Evolutionary conservation across 37 sponge, comb jelly and placozoan species (phyloP).

Genomic region (Agelas oroides): DNA sequence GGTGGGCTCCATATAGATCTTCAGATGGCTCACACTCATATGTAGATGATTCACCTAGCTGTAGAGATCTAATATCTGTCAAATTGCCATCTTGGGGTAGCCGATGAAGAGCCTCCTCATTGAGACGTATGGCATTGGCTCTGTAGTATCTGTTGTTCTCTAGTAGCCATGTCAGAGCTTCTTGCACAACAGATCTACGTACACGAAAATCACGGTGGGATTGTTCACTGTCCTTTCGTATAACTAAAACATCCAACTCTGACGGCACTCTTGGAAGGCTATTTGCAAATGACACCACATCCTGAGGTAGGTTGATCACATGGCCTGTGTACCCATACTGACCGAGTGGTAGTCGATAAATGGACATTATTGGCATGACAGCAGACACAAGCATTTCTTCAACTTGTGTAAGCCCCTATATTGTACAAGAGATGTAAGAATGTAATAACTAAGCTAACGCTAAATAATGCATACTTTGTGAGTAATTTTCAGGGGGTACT

Average conservation of each 20-base stretch:
- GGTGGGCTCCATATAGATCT: constrained; percentile 2
- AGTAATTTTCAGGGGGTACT: no score
- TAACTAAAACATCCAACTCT: constrained; percentile 21
- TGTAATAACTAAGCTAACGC: no score
- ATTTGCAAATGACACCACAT: constrained; percentile 37
- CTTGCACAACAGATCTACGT: no score
- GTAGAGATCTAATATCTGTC: background rate
- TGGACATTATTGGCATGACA: no score
- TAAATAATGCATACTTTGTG: no score
- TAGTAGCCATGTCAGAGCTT: no score
- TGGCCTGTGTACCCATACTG: no score
- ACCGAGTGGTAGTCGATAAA: no score
- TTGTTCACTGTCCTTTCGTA: constrained; percentile 13
- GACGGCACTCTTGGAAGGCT: constrained; percentile 31
- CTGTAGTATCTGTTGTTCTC: no score
- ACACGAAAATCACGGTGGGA: no score
- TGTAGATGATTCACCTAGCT: no score
- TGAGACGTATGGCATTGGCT: background rate
- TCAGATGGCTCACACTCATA: background rate
- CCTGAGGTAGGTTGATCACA: no score
- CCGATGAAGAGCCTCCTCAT: constrained; percentile 2
- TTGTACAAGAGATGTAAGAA: background rate
- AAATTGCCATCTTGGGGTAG: constrained; percentile 55
- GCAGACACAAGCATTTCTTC: constrained; percentile 14
- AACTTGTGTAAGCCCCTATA: background rate